A percentile compares a stretch with the other conserved stretches of the same genome.
Evolutionary conservation across 2,113 vertebrate genomes (phyloP).

Genomic region (Vulpes vulpes): DNA sequence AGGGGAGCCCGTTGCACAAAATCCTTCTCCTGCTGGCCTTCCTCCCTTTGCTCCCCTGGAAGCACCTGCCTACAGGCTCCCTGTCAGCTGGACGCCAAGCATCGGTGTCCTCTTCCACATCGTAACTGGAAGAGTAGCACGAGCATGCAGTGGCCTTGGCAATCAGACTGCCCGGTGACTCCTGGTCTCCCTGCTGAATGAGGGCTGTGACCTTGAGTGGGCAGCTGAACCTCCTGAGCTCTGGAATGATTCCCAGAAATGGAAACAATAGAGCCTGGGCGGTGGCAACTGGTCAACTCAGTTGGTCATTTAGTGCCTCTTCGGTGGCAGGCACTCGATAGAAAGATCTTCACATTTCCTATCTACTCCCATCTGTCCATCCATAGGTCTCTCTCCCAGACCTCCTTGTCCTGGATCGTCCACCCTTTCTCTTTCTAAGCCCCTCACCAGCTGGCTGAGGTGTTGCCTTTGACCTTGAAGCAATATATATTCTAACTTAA

Average conservation of each 20-base stretch:
- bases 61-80: background rate
- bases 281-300: background rate
- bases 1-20: accelerated
- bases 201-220: background rate
- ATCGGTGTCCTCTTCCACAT: background rate
- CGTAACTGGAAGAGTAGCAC: background rate
- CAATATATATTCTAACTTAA: background rate
- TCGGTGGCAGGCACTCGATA: background rate
- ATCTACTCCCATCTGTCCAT: background rate
- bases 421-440: background rate
- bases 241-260: background rate
- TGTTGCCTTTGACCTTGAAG: background rate
- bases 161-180: background rate
- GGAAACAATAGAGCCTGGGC: background rate
- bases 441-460: background rate
- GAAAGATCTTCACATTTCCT: background rate
- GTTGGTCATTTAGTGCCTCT: no score
- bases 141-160: background rate
- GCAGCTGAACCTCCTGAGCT: background rate
- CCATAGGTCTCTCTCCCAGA: background rate
- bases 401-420: background rate
- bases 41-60: background rate
- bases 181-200: background rate
- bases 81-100: background rate
- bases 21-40: background rate